phyloP scores from a whole-genome alignment of 2,797 vertebrate species.

The Sus cebifrons region DNA sequence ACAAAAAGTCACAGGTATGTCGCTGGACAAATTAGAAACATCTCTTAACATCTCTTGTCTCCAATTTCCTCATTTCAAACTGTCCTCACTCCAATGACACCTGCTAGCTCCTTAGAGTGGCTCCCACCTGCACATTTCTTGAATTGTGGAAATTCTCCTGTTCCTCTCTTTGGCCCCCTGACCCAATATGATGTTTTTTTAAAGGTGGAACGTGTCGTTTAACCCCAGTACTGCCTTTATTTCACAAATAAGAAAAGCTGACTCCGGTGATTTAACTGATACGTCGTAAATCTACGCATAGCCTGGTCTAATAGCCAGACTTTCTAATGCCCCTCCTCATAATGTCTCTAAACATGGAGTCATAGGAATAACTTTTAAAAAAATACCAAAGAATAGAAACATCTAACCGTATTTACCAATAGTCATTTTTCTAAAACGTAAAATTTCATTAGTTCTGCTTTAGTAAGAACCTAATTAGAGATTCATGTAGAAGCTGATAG shows the following conservation, averaged over 20 bases:
- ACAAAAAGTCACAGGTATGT: constrained; percentile 9
- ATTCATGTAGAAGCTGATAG: background rate
- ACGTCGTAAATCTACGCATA: background rate
- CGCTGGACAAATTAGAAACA: constrained; percentile 56
- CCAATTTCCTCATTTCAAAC: constrained; percentile 47
- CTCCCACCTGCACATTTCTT: background rate
- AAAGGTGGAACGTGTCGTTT: background rate
- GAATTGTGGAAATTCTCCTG: background rate
- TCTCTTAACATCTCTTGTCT: background rate
- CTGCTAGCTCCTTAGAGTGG: background rate
- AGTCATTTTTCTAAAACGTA: constrained; percentile 5
- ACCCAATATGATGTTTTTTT: background rate
- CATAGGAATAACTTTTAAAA: background rate
- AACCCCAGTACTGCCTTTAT: background rate
- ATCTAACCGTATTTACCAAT: background rate
- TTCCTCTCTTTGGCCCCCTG: background rate
- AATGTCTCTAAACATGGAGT: background rate
- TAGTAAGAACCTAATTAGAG: background rate
- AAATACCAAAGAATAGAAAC: background rate
- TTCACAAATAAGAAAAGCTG: constrained; percentile 30
- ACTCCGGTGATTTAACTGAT: background rate
- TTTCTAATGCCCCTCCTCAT: background rate
- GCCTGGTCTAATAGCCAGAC: background rate
- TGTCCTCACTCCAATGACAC: background rate
- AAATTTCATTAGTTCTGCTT: background rate